phyloP scores from a whole-genome alignment of 2,888 invertebrate species.

The Acleris laterana region DNA sequence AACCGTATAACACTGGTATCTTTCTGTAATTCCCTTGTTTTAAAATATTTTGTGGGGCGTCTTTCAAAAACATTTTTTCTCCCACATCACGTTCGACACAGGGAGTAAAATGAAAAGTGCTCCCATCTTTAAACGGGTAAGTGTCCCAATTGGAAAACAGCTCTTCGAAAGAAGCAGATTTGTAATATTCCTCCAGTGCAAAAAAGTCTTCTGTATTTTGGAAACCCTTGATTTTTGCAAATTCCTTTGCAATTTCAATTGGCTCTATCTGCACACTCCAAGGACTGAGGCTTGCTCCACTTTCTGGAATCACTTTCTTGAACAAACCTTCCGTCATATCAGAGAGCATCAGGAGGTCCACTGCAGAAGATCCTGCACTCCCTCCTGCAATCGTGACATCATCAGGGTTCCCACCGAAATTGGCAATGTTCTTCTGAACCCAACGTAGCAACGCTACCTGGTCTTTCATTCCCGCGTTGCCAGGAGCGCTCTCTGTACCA shows the following conservation, averaged over 20 bases:
- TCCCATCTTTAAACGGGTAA: not conserved
- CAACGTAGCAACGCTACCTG: constrained; percentile 38
- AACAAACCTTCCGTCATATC: constrained; percentile 34
- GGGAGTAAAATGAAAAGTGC: constrained; percentile 10
- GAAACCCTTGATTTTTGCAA: constrained; percentile 16
- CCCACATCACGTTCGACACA: constrained; percentile 36
- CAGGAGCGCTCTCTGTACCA: constrained; percentile 40
- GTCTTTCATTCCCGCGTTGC: constrained; percentile 42
- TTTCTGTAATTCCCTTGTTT: constrained; percentile 45
- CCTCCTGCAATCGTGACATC: constrained; percentile 39
- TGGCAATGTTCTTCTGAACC: constrained; percentile 39
- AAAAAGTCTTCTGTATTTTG: constrained; percentile 10
- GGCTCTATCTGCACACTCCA: constrained; percentile 32
- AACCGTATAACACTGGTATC: constrained; percentile 56
- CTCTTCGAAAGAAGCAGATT: not conserved
- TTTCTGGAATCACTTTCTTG: constrained; percentile 40
- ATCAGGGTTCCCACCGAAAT: constrained; percentile 39
- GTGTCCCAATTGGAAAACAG: not conserved
- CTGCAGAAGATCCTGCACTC: constrained; percentile 39
- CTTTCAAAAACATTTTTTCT: constrained; percentile 48
- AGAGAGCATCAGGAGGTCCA: constrained; percentile 38
- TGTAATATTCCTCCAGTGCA: constrained; percentile 20
- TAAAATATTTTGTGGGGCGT: constrained; percentile 53
- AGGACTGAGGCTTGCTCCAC: constrained; percentile 33
- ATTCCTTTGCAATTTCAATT: constrained; percentile 22